Evolutionary conservation across 2,888 invertebrate genomes (phyloP).

Genomic region (Agrochola litura): DNA sequence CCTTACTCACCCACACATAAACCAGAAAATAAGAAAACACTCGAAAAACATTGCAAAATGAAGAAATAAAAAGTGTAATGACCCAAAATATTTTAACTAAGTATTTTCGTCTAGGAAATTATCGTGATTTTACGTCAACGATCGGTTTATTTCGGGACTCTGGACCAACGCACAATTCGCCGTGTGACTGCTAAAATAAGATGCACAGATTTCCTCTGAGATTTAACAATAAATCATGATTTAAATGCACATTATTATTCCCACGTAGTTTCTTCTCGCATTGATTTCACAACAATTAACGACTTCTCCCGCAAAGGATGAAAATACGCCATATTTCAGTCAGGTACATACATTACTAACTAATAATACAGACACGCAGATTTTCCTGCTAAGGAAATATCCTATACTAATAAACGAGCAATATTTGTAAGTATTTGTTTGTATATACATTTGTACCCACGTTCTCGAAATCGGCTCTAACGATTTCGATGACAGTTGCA

Average conservation of each 20-base stretch:
- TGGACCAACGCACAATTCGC: constrained; percentile 55
- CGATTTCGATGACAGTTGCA: no score
- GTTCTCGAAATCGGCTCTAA: no score
- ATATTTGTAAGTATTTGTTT: no score
- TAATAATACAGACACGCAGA: background rate
- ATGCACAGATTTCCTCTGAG: constrained; percentile 46
- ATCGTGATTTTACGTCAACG: constrained; percentile 15
- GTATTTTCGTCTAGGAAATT: constrained; percentile 37
- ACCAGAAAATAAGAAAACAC: background rate
- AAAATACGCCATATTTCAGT: background rate
- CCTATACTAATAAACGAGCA: no score
- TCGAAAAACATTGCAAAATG: constrained; percentile 9
- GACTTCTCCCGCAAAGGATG: background rate
- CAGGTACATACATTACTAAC: background rate
- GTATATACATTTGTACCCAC: no score
- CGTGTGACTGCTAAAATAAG: constrained; percentile 42
- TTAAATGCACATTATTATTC: background rate
- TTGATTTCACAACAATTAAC: background rate
- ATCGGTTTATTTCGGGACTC: constrained; percentile 45
- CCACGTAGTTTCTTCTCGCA: background rate
- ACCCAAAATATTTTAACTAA: constrained; percentile 11
- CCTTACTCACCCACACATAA: background rate
- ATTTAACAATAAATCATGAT: constrained; percentile 37
- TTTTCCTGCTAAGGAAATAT: background rate
- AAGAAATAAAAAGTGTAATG: constrained; percentile 45